Evolutionary conservation across 2,888 invertebrate species (phyloP), one percentile per base, ranked within the genome.

Genomic region (Coleophora flavipennella): DNA sequence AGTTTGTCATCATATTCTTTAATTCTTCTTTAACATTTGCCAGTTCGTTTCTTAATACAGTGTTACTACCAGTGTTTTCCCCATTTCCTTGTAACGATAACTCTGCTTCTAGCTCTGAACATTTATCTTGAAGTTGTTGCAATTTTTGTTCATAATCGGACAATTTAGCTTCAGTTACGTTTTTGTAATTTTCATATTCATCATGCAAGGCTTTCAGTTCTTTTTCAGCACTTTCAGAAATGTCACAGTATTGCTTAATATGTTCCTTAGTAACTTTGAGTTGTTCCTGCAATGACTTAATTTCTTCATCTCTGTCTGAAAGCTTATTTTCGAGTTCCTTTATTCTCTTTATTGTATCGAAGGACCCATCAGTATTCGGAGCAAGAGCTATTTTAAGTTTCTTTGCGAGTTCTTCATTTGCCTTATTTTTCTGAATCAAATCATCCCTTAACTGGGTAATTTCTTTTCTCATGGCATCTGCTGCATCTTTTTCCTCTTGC

Each of bases 191-290:
- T 32, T 86, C 81, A 59, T 89, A 88, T 50, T 88, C 86, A 41
- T 84, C 81, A 38, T 87, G 86, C 3, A 91, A 70, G 42, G 87
- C 84, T 67, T 90, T 89, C 35, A 94, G 77, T 74, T 94, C 93
- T 41, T 88, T 89, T 70, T 96, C 96, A 12, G 95, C 89, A 46
- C 89, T 88, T 65, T 94, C 92, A 0, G 96, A 91, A 53, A 97
- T 91, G 52, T 91, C 90, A 61, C 91, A 92, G 72, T 95, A 95
- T 63, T 97, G 95, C 53, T 92, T 91, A 9, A 91, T 88, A 56
- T 94, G 93, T 57, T 92, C 90, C 53, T 90, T 90, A 1, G 92
- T 86, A 31, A 90, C 87, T 52, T 87, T 87, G 36, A 96, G 67
- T 71, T 95, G 93, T 53, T 90, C 89, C 50, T 87, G 86, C 1